phyloP scores from a whole-genome alignment of 2,113 vertebrate genomes.

The Antennarius striatus region DNA sequence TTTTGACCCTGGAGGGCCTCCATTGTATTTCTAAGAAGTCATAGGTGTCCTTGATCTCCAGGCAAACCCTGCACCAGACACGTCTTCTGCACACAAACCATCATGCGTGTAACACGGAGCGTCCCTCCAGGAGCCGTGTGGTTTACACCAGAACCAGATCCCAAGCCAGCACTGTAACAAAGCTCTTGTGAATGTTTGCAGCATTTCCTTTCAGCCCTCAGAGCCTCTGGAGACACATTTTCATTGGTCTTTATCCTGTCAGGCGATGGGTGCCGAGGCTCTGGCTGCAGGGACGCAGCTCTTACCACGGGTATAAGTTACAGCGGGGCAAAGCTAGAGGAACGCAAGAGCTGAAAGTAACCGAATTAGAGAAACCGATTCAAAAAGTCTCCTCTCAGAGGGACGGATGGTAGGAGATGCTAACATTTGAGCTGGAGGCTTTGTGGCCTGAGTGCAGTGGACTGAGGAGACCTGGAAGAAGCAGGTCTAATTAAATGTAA shows the following conservation, averaged over 20 bases:
- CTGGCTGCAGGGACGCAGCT: slow-evolving; percentile 63
- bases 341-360: slow-evolving; percentile 34
- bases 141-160: slow-evolving; percentile 60
- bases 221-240: slow-evolving; percentile 71
- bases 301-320: slow-evolving; percentile 82
- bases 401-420: neutral
- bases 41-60: neutral
- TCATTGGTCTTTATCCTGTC: slow-evolving; percentile 73
- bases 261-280: slow-evolving; percentile 73
- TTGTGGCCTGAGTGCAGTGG: neutral
- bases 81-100: neutral
- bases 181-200: slow-evolving; percentile 72
- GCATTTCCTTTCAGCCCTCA: slow-evolving; percentile 67
- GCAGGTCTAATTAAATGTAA: neutral
- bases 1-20: no score
- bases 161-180: slow-evolving; percentile 72
- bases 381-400: slow-evolving; percentile 15
- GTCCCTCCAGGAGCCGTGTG: slow-evolving; percentile 51
- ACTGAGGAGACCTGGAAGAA: neutral
- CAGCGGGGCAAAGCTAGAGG: slow-evolving; percentile 58
- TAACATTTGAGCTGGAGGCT: slow-evolving; percentile 8
- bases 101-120: slow-evolving; percentile 14
- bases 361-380: slow-evolving; percentile 49
- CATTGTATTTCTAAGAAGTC: no score
- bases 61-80: neutral